These are phyloP conservation scores for Erynnis tages DNA, from an alignment of 2,888 invertebrate species.

Conservation along the genomic window DNA sequence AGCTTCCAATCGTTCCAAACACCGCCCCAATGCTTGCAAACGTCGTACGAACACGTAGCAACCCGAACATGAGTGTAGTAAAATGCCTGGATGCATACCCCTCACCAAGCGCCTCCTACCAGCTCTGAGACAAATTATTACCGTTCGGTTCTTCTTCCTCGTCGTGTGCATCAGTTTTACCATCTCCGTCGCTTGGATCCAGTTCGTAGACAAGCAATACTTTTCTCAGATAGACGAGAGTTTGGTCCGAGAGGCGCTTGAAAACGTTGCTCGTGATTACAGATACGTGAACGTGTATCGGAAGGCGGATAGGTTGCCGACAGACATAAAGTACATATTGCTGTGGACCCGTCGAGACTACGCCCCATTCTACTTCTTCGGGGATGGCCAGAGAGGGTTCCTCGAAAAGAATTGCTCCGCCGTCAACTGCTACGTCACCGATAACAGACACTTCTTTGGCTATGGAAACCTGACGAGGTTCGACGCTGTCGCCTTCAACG, in stretches of 20 bases:
- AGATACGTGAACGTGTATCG: conserved; percentile 60
- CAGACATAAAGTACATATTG: conserved; percentile 58
- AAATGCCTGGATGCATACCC: conserved; percentile 40
- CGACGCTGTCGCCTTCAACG: conserved; percentile 64
- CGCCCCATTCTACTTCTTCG: conserved; percentile 55
- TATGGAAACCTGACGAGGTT: conserved; percentile 50
- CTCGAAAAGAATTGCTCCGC: conserved; percentile 58
- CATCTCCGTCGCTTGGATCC: conserved; percentile 50
- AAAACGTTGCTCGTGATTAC: conserved; percentile 53
- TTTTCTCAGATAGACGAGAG: conserved; percentile 36
- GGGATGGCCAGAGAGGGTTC: conserved; percentile 55
- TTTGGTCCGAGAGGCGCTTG: conserved; percentile 52
- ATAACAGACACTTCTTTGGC: conserved; percentile 46
- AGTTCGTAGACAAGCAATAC: conserved; percentile 39
- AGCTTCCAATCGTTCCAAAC: neutral
- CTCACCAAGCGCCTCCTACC: conserved; percentile 33
- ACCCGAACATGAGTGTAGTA: conserved; percentile 47
- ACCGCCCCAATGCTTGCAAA: conserved; percentile 18
- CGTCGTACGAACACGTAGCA: conserved; percentile 19
- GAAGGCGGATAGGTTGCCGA: conserved; percentile 46
- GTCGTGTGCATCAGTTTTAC: conserved; percentile 47
- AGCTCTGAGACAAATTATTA: conserved; percentile 44
- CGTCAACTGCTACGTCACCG: conserved; percentile 61
- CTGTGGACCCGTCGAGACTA: conserved; percentile 55
- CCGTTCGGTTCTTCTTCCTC: conserved; percentile 48